Conservation (phyloP, 2,888 invertebrate species). For the Tolmerus cingulatus region DNA sequence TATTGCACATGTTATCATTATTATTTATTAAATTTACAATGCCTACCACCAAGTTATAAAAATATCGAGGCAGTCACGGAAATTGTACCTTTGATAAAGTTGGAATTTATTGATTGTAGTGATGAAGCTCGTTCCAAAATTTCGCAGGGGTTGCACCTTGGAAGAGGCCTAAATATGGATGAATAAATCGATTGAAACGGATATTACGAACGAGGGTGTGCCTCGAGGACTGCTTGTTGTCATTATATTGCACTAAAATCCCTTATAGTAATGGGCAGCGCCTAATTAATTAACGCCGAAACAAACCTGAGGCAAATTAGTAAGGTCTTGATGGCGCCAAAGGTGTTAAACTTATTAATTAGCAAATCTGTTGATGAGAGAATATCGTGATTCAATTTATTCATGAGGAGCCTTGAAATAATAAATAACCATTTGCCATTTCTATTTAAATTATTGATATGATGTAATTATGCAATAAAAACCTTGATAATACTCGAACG, state of each 20-base stretch:
- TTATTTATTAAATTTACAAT: background rate
- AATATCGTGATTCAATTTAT: background rate
- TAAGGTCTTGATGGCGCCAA: background rate
- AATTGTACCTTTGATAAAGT: background rate
- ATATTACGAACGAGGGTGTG: background rate
- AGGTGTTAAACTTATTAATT: background rate
- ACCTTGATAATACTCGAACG: background rate
- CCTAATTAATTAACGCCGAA: background rate
- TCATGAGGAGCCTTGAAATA: background rate
- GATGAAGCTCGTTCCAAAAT: background rate
- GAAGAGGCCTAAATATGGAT: background rate
- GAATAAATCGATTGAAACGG: background rate
- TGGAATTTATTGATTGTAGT: background rate
- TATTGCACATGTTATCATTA: background rate
- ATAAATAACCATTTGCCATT: too few species aligned
- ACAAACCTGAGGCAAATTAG: background rate
- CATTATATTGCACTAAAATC: background rate
- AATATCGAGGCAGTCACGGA: background rate
- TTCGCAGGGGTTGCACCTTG: background rate
- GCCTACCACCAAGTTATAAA: background rate
- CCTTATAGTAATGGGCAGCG: background rate
- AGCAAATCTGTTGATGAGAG: background rate
- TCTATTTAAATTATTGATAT: background rate
- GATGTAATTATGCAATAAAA: background rate
- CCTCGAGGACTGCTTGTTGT: background rate